Percentiles rank a stretch among this genome's conserved stretches.
phyloP scores from a whole-genome alignment of 2,797 vertebrate genomes.

The Scolopax rusticola region DNA sequence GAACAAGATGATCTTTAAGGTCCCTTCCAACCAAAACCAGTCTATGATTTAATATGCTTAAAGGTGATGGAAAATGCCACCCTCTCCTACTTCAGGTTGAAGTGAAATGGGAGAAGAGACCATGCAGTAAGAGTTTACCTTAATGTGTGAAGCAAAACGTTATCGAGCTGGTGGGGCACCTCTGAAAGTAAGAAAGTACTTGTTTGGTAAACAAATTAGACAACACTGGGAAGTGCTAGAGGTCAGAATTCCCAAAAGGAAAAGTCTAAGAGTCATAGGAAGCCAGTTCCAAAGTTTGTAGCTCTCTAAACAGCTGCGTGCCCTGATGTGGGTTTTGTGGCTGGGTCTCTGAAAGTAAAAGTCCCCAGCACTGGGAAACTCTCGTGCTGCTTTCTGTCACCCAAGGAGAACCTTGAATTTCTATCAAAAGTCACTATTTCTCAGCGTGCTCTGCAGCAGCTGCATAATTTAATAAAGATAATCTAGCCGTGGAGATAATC shows the following conservation, averaged over 20 bases:
- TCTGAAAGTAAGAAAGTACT: background rate
- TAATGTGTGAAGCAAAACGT: rapidly evolving
- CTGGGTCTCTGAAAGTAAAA: background rate
- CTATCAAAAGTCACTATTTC: background rate
- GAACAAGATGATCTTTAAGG: no score
- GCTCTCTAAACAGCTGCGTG: background rate
- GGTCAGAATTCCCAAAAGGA: background rate
- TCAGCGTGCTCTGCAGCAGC: background rate
- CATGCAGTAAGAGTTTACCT: background rate
- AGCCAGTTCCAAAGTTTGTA: background rate
- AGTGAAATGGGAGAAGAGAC: background rate
- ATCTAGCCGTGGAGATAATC: constrained; percentile 17
- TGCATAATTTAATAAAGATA: constrained; percentile 26
- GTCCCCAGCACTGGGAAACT: background rate
- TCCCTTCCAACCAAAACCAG: no score
- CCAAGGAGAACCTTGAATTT: background rate
- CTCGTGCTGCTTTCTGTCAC: background rate
- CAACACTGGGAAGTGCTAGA: background rate
- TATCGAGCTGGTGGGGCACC: background rate
- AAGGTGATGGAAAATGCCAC: background rate
- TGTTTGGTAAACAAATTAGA: background rate
- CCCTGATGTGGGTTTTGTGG: background rate
- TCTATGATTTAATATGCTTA: background rate
- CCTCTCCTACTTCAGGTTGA: background rate
- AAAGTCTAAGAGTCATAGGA: background rate